A percentile compares a stretch with the other conserved stretches of the same genome.
Conservation (phyloP, 2,113 vertebrate species). For the Petaurus breviceps region DNA sequence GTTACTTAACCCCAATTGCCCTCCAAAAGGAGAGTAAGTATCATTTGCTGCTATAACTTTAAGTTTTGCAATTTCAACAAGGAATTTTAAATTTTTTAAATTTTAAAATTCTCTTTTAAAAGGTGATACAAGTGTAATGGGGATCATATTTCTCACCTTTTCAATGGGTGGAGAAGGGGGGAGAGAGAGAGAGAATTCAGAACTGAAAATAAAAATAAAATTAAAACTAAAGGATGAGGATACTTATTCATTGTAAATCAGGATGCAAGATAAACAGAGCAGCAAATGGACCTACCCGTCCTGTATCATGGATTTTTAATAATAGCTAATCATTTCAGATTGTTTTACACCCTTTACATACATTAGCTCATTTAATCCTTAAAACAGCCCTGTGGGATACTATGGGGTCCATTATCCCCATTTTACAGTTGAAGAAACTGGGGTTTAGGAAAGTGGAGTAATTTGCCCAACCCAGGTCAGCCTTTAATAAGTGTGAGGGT, state of each 20-base stretch:
- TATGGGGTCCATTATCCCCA: constrained; percentile 18
- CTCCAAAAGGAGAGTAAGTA: background rate
- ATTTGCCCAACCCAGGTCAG: background rate
- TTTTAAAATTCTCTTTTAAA: background rate
- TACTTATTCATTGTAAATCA: background rate
- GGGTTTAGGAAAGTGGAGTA: constrained; percentile 18
- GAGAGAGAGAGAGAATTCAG: background rate
- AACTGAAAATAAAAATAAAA: background rate
- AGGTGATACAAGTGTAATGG: background rate
- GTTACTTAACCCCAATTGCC: no score
- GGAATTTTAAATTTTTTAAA: background rate
- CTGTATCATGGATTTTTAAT: background rate
- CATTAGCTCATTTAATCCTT: constrained; percentile 46
- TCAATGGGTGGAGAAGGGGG: background rate
- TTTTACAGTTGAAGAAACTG: constrained; percentile 43
- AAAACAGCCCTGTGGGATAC: constrained; percentile 44
- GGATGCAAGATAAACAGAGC: background rate
- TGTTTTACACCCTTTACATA: constrained; percentile 19
- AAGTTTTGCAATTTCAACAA: background rate
- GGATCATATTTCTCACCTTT: no score
- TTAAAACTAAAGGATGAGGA: background rate
- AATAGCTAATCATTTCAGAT: background rate
- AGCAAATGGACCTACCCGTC: background rate
- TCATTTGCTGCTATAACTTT: background rate
- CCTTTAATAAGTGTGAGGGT: background rate